These are phyloP conservation scores for Epistrophella euchroma DNA, from an alignment of 2,888 invertebrate species.

Conservation along the genomic window DNA sequence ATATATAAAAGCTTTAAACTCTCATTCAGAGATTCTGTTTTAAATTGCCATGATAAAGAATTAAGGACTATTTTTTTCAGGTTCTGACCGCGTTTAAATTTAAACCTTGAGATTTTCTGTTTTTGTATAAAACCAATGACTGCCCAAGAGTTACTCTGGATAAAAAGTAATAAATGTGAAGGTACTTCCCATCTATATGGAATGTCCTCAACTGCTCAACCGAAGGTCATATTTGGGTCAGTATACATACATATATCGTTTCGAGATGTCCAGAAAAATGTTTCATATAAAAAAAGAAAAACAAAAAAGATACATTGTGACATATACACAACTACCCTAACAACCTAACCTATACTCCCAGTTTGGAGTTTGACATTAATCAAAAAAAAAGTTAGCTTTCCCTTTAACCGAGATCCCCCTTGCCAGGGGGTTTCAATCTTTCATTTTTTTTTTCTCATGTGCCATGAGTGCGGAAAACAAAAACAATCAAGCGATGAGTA, in stretches of 20 bases:
- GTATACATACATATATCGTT: constrained; percentile 38
- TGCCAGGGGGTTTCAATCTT: not conserved
- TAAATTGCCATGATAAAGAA: too few species aligned
- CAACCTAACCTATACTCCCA: constrained; percentile 36
- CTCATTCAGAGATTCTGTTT: too few species aligned
- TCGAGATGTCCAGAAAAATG: constrained; percentile 40
- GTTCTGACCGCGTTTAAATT: not conserved
- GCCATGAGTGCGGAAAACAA: constrained; percentile 27
- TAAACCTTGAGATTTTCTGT: not conserved
- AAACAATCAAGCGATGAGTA: constrained; percentile 51
- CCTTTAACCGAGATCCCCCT: not conserved
- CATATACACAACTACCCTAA: not conserved
- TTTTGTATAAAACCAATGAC: not conserved
- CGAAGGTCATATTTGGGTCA: constrained; percentile 72
- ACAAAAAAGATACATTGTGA: constrained; percentile 6
- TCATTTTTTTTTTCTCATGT: not conserved
- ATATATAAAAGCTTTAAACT: too few species aligned
- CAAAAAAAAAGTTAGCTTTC: constrained; percentile 59
- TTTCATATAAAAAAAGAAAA: constrained; percentile 38
- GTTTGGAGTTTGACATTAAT: constrained; percentile 72
- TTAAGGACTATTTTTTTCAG: too few species aligned
- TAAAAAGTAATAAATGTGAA: constrained; percentile 38
- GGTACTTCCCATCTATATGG: constrained; percentile 17
- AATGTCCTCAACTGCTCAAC: constrained; percentile 60
- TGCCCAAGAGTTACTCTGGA: not conserved